Conservation (phyloP, 2,888 invertebrate genomes). For the Protophormia terraenovae region DNA sequence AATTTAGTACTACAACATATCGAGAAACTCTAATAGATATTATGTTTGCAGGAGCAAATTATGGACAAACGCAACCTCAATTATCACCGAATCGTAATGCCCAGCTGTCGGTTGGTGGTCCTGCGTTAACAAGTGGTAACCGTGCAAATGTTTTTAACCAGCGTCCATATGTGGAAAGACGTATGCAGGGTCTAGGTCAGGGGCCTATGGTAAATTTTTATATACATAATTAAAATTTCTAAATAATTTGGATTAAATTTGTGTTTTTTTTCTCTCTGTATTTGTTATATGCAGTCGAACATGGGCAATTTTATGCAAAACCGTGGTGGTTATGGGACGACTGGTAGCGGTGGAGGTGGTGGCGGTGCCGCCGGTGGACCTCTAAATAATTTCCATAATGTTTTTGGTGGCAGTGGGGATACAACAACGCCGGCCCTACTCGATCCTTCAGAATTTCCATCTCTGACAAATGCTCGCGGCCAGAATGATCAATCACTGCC, state of each 20-base stretch:
- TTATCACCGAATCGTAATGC: conserved; percentile 84
- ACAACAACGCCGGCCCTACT: conserved; percentile 92
- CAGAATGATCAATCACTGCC: conserved; percentile 90
- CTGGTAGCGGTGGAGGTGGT: conserved; percentile 83
- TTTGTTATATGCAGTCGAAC: conserved; percentile 82
- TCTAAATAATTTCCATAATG: conserved; percentile 90
- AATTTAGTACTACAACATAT: neutral
- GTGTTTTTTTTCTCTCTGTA: neutral
- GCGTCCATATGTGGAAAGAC: conserved; percentile 89
- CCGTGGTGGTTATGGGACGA: conserved; percentile 84
- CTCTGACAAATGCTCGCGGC: conserved; percentile 91
- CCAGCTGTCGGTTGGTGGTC: conserved; percentile 83
- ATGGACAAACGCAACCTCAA: conserved; percentile 83
- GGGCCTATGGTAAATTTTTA: conserved; percentile 79
- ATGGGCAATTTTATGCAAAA: conserved; percentile 85
- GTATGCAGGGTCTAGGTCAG: conserved; percentile 83
- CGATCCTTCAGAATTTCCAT: conserved; percentile 96
- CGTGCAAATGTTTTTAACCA: conserved; percentile 88
- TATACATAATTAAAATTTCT: neutral
- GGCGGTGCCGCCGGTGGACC: conserved; percentile 84
- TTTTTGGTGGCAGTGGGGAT: conserved; percentile 89
- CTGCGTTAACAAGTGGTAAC: conserved; percentile 83
- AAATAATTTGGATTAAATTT: too few relatives aligned
- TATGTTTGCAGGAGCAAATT: conserved; percentile 78
- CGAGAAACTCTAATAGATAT: neutral